These are phyloP conservation scores for Anolis sagrei DNA, from an alignment of 2,113 vertebrate species.

Conservation along the genomic window DNA sequence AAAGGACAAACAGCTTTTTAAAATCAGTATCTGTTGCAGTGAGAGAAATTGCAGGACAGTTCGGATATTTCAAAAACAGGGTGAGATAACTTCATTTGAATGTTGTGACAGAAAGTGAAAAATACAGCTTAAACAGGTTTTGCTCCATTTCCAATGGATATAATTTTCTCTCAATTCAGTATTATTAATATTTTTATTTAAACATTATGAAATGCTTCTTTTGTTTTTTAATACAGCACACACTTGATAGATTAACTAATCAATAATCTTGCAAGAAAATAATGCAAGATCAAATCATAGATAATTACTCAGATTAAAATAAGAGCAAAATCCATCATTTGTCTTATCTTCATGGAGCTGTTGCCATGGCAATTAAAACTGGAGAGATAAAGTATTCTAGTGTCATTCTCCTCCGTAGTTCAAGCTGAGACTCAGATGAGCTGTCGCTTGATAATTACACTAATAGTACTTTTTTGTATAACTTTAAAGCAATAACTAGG, in stretches of 20 bases:
- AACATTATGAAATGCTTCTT: not conserved
- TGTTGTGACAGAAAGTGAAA: not conserved
- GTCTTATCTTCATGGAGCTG: conserved; percentile 60
- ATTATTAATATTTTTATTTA: conserved; percentile 7
- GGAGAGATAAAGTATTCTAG: conserved; percentile 40
- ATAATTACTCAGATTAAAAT: not conserved
- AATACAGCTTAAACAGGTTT: not conserved
- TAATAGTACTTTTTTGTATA: conserved; percentile 17
- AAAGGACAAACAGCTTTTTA: not conserved
- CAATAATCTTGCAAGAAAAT: conserved; percentile 7
- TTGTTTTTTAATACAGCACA: conserved; percentile 7
- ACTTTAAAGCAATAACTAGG: not conserved
- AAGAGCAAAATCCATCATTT: conserved; percentile 32
- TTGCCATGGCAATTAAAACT: conserved; percentile 68
- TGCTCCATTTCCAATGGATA: not conserved
- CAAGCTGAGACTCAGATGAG: conserved; percentile 42
- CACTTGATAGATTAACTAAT: not conserved
- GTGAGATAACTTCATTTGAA: not conserved
- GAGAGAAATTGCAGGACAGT: no score
- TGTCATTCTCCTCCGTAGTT: conserved; percentile 21
- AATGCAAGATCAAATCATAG: conserved; percentile 22
- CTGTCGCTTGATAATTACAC: conserved; percentile 46
- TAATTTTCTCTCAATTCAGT: not conserved
- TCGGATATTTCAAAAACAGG: not conserved
- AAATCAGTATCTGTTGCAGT: not conserved